Evolutionary conservation across 2,113 vertebrate genomes (phyloP).

Genomic region (Crotophaga sulcirostris): DNA sequence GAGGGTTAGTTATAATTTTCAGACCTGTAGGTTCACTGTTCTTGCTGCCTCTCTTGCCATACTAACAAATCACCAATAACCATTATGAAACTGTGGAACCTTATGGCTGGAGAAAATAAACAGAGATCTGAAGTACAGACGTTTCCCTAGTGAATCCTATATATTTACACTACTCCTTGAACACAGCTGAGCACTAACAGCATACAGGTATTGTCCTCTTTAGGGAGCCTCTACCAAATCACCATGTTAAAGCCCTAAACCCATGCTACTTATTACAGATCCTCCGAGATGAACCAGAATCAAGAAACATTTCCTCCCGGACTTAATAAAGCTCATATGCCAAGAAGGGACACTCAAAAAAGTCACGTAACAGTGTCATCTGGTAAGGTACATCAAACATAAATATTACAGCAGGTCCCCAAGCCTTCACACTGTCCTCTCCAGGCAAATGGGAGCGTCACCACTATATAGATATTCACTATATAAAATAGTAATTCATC

Average conservation of each 20-base stretch:
- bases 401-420: background rate
- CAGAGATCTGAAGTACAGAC: background rate
- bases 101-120: background rate
- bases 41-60: background rate
- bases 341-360: background rate
- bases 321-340: background rate
- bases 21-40: background rate
- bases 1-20: background rate
- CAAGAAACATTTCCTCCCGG: background rate
- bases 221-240: background rate
- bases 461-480: accelerated
- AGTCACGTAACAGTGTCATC: background rate
- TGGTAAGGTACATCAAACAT: background rate
- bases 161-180: background rate
- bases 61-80: background rate
- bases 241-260: background rate
- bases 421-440: accelerated
- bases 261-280: background rate
- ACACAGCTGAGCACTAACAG: background rate
- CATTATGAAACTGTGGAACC: background rate
- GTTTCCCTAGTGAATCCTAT: background rate
- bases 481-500: accelerated
- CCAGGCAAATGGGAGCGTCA: background rate
- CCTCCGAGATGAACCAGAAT: background rate
- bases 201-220: background rate